Conservation (phyloP, 2,797 vertebrate species). For the Melanotaenia parkinsoni region DNA sequence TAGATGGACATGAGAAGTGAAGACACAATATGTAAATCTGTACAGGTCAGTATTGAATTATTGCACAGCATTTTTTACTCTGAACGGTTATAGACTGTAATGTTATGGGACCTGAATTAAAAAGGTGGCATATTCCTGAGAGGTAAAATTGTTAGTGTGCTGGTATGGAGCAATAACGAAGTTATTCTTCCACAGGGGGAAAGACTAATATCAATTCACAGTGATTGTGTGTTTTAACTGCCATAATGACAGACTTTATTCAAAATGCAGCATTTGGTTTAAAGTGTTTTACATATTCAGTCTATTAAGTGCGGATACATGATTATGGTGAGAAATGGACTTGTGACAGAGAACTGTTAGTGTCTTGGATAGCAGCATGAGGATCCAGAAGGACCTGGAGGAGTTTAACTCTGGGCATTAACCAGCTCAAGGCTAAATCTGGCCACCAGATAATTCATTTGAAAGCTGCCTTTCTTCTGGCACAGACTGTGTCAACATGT, state of each 20-base stretch:
- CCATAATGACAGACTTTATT: background rate
- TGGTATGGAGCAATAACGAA: slow-evolving; percentile 3
- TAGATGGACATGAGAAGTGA: slow-evolving; percentile 45
- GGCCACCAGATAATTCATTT: slow-evolving; percentile 64
- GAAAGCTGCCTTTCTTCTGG: slow-evolving; percentile 63
- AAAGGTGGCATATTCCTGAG: background rate
- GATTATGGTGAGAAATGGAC: slow-evolving; percentile 12
- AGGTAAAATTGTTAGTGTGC: background rate
- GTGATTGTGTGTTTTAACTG: slow-evolving; percentile 8
- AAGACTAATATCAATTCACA: background rate
- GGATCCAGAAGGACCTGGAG: slow-evolving; percentile 60
- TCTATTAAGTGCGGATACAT: slow-evolving; percentile 8
- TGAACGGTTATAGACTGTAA: background rate
- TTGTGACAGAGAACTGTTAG: slow-evolving; percentile 33
- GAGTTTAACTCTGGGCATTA: slow-evolving; percentile 76
- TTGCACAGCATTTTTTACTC: background rate
- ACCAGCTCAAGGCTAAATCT: slow-evolving; percentile 82
- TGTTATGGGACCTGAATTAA: background rate
- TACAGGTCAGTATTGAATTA: slow-evolving; percentile 56
- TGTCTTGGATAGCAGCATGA: slow-evolving; percentile 26
- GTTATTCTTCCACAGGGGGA: background rate
- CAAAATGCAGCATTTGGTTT: background rate
- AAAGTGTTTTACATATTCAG: slow-evolving; percentile 24
- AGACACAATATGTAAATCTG: slow-evolving; percentile 36
- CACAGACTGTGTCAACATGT: slow-evolving; percentile 50